Conservation (phyloP, 2,113 vertebrate genomes). For the Odocoileus hemionus region DNA sequence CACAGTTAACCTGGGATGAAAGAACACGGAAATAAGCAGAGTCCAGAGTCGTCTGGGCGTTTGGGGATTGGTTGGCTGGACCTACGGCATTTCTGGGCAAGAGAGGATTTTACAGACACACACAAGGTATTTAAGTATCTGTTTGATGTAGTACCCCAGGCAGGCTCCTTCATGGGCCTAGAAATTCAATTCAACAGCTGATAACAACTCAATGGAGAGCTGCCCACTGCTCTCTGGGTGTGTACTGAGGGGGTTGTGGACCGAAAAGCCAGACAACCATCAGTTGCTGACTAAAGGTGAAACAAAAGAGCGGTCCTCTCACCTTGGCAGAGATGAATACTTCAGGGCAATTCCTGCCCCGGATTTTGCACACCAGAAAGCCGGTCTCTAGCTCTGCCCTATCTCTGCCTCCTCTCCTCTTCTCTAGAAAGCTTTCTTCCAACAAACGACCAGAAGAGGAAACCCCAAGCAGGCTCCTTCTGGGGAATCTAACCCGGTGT, state of each 20-base stretch:
- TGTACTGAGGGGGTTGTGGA: accelerated
- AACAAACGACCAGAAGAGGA: neutral
- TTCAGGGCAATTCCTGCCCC: neutral
- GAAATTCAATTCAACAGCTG: neutral
- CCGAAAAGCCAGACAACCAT: too few species aligned
- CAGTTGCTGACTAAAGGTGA: too few species aligned
- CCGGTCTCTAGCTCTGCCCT: neutral
- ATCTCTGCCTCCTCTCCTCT: neutral
- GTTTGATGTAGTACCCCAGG: neutral
- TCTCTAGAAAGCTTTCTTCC: neutral
- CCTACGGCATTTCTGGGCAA: neutral
- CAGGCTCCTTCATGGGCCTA: neutral
- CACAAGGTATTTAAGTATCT: neutral
- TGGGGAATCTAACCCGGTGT: neutral
- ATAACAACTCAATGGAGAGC: neutral
- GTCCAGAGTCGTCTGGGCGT: neutral
- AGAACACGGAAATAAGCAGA: neutral
- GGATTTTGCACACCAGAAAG: neutral
- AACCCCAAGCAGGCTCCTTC: neutral
- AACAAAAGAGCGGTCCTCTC: neutral
- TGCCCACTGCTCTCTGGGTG: neutral
- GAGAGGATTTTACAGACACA: neutral
- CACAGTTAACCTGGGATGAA: neutral
- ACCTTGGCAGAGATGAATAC: accelerated
- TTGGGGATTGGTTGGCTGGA: neutral